phyloP scores from a whole-genome alignment of 2,797 vertebrate genomes.

The Alca torda region DNA sequence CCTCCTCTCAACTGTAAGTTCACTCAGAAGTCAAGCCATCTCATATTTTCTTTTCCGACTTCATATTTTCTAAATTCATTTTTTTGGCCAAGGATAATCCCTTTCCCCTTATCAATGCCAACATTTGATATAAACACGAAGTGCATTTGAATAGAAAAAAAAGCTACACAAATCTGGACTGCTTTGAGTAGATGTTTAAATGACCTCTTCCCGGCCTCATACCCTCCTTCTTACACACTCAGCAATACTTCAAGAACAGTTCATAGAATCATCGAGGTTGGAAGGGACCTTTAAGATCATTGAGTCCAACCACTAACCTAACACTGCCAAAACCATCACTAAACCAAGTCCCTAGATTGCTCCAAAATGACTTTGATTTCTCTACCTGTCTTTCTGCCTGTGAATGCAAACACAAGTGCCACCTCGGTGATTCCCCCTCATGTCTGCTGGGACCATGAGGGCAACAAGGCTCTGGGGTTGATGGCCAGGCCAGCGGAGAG shows the following conservation, averaged over 20 bases:
- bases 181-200: background rate
- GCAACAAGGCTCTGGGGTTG: fast-evolving
- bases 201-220: background rate
- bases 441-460: fast-evolving
- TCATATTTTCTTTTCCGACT: background rate
- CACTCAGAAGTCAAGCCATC: background rate
- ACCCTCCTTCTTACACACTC: background rate
- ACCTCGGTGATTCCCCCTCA: background rate
- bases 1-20: background rate
- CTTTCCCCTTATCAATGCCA: background rate
- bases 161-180: background rate
- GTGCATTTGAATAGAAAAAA: background rate
- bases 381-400: background rate
- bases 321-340: background rate
- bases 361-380: background rate
- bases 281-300: background rate
- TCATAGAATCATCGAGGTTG: background rate
- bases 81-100: background rate
- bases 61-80: background rate
- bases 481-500: background rate
- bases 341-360: background rate
- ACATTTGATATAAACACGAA: background rate
- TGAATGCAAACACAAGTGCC: background rate
- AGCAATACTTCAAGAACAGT: background rate
- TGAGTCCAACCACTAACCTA: background rate